Base-by-base conservation (phyloP, 2,797 vertebrate genomes). In the Sebastes steindachneri region DNA sequence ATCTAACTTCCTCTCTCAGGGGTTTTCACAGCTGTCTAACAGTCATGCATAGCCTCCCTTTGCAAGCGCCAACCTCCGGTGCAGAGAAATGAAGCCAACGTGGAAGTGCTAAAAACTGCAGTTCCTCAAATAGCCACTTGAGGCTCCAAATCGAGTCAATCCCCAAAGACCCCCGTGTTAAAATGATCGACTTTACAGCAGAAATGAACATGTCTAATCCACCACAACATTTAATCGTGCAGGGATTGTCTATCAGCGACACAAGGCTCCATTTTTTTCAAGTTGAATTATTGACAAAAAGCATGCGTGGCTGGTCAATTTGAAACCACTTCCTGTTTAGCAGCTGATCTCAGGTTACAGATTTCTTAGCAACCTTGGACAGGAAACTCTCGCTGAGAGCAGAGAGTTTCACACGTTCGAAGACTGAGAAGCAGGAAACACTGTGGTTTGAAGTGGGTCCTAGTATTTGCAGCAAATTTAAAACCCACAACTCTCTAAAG, bases 251-350 rank as follows among this genome's bases (percentile, higher is more conserved):
- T 65, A 3, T 3, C 5, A 4, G 7, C 9, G 3, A 51, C 31
- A 54, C 25, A 60, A 48, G 8, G 4, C 26, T 71, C 11, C 45
- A 45, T 37, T 35, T 59, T 66, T 59, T 9, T 80, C 3, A 5
- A 35, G 54, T 26, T 77, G 58, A 54, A 4, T 63, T 28, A 25
- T 57, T 54, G 54, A 79, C 12, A 37, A 37, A 70, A 59, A 57
- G 45, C 67, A 25, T 21, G n/a, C 48, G n/a, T 2, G 33, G 59
- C 53, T 72, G 82, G 86, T 77, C 83, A 73, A 41, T 67, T 71
- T 86, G 35, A 91, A 86, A 90, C 86, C 80, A 84, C 76, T 86
- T 85, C 79, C 84, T 79, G 85, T 85, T 83, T 4, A 25, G 37
- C 45, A n/a, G 58, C 41, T 54, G 57, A 68, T 33, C 35, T 76